Conservation (phyloP, 2,797 vertebrate genomes). For the Trachurus trachurus region DNA sequence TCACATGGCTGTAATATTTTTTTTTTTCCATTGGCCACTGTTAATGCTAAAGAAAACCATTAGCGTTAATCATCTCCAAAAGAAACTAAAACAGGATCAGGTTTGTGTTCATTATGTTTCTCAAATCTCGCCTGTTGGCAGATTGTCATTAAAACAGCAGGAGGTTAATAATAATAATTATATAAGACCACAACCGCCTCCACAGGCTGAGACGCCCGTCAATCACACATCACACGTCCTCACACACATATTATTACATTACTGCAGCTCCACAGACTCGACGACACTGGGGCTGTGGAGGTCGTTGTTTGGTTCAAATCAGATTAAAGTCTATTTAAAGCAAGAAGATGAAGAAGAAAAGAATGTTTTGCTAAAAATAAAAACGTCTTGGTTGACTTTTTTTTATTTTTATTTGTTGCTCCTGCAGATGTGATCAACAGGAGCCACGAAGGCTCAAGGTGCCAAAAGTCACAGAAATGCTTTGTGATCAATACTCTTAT, state of each 20-base stretch:
- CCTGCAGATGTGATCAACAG: neutral
- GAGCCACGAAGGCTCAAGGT: conserved; percentile 18
- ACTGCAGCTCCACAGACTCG: conserved; percentile 5
- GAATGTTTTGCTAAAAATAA: neutral
- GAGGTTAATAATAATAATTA: neutral
- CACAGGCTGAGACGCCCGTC: conserved; percentile 6
- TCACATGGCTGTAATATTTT: neutral
- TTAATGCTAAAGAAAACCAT: neutral
- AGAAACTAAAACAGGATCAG: neutral
- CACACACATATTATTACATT: too few relatives aligned
- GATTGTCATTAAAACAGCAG: conserved; percentile 46
- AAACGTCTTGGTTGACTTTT: neutral
- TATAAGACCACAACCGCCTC: neutral
- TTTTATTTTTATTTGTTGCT: neutral
- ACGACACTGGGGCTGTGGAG: neutral
- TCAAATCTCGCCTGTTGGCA: conserved; percentile 31
- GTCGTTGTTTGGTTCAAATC: neutral
- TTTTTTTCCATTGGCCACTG: neutral
- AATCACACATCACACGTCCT: neutral
- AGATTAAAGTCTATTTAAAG: neutral
- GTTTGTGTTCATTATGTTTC: conserved; percentile 16
- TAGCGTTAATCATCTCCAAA: conserved; percentile 1
- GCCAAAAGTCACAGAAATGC: conserved; percentile 19
- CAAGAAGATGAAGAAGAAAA: neutral
- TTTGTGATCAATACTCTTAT: conserved; percentile 6